Evolutionary conservation across 2,797 vertebrate genomes (phyloP).

Genomic region (Garrulus glandarius): DNA sequence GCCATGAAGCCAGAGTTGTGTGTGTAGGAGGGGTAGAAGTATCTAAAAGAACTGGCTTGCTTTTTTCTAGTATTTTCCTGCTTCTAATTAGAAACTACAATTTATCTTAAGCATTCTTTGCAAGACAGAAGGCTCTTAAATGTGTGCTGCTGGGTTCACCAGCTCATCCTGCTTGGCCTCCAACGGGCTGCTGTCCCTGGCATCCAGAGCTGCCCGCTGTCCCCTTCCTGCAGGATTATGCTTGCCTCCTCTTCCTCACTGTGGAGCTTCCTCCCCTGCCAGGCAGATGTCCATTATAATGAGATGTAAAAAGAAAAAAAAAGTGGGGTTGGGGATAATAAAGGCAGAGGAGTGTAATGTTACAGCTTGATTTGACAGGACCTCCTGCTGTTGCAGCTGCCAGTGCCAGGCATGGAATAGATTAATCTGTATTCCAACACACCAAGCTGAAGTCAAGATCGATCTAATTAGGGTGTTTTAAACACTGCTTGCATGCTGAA

Average conservation of each 20-base stretch:
- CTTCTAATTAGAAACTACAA: neutral
- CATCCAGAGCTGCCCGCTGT: neutral
- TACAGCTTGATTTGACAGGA: slow-evolving; percentile 65
- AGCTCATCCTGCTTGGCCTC: neutral
- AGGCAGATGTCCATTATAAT: slow-evolving; percentile 61
- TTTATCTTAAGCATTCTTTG: neutral
- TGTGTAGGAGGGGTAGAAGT: neutral
- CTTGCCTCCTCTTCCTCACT: slow-evolving; percentile 8
- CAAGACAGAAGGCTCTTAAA: neutral
- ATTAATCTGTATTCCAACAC: slow-evolving; percentile 74
- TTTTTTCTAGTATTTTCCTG: neutral
- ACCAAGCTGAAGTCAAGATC: slow-evolving; percentile 61
- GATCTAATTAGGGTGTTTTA: slow-evolving; percentile 75
- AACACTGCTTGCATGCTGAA: slow-evolving; percentile 60
- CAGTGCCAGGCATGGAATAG: slow-evolving; percentile 31
- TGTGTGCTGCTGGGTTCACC: neutral
- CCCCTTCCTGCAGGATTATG: neutral
- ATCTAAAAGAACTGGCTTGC: neutral
- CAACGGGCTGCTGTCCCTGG: neutral
- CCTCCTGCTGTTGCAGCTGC: slow-evolving; percentile 71
- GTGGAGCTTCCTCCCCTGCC: slow-evolving; percentile 13
- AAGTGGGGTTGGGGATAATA: neutral
- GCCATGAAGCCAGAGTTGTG: neutral
- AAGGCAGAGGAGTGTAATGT: slow-evolving; percentile 53
- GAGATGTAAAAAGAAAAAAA: neutral